A percentile compares a stretch with the other conserved stretches of the same genome.
phyloP scores from a whole-genome alignment of 2,113 vertebrate species.

The Burhinus bistriatus region DNA sequence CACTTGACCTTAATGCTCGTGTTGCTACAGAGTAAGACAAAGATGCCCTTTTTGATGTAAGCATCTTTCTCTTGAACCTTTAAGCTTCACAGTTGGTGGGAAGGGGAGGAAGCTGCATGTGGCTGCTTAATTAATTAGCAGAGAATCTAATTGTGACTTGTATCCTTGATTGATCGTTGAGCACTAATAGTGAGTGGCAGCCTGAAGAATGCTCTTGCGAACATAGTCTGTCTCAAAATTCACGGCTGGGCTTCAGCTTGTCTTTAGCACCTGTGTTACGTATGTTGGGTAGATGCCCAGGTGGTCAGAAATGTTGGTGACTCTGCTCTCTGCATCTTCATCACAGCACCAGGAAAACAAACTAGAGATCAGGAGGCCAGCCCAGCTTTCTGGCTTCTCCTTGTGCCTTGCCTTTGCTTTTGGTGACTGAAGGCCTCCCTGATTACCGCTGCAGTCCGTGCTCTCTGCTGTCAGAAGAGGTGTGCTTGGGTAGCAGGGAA shows the following conservation, averaged over 20 bases:
- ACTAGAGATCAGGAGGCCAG: not conserved
- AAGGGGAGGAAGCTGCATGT: conserved; percentile 1
- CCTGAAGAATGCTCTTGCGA: not conserved
- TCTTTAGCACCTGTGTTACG: not conserved
- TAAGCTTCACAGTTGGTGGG: conserved; percentile 22
- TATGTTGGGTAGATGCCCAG: not conserved
- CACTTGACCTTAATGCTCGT: not conserved
- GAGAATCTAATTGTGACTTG: not conserved
- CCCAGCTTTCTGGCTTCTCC: not conserved
- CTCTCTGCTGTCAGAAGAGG: not conserved
- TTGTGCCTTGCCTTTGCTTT: not conserved
- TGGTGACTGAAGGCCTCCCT: not conserved
- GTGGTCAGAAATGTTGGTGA: not conserved
- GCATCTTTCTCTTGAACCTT: not conserved
- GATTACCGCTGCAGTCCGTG: not conserved
- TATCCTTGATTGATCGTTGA: conserved; percentile 7
- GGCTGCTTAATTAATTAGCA: conserved; percentile 26
- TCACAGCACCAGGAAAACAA: not conserved
- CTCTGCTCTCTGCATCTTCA: not conserved
- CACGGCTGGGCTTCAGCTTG: not conserved
- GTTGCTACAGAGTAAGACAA: not conserved
- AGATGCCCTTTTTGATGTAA: conserved; percentile 2
- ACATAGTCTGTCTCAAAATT: not conserved
- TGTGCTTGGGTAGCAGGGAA: not conserved
- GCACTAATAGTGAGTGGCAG: not conserved